Conservation (phyloP, 92 coral and sea anemone species). For the Siderastrea radians region DNA sequence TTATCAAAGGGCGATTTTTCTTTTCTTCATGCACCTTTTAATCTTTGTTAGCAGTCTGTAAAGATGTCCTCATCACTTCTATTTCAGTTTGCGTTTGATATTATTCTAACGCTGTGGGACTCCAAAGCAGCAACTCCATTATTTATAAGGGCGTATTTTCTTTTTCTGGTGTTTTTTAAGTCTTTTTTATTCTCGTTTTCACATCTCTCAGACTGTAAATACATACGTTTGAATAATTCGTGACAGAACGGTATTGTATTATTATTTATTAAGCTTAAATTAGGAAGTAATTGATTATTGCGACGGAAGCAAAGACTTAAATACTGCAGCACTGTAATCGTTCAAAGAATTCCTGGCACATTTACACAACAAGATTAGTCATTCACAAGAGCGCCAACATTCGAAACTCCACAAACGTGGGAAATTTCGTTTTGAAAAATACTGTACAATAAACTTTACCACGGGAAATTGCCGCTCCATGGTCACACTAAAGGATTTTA, state of each 20-base stretch:
- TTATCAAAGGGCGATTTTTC: background rate
- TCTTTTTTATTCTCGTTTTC: background rate
- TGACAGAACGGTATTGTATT: background rate
- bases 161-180: too few relatives aligned
- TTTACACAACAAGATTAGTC: background rate
- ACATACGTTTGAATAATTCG: background rate
- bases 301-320: background rate
- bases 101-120: too few relatives aligned
- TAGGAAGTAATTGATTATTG: slow-evolving; percentile 4
- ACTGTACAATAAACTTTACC: too few relatives aligned
- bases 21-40: background rate
- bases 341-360: background rate
- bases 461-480: too few relatives aligned
- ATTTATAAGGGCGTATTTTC: too few relatives aligned
- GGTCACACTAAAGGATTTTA: too few relatives aligned
- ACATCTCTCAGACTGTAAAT: background rate
- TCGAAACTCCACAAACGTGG: too few relatives aligned
- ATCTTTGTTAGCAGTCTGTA: background rate
- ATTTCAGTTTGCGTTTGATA: too few relatives aligned
- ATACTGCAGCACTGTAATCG: background rate
- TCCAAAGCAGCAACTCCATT: too few relatives aligned
- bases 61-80: too few relatives aligned
- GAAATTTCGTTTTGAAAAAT: too few relatives aligned
- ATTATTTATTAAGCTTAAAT: background rate
- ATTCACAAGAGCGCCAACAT: too few relatives aligned